These are phyloP conservation scores for Acrossocheilus wenchowensis DNA, from an alignment of 2,797 vertebrate species.

Conservation along the genomic window DNA sequence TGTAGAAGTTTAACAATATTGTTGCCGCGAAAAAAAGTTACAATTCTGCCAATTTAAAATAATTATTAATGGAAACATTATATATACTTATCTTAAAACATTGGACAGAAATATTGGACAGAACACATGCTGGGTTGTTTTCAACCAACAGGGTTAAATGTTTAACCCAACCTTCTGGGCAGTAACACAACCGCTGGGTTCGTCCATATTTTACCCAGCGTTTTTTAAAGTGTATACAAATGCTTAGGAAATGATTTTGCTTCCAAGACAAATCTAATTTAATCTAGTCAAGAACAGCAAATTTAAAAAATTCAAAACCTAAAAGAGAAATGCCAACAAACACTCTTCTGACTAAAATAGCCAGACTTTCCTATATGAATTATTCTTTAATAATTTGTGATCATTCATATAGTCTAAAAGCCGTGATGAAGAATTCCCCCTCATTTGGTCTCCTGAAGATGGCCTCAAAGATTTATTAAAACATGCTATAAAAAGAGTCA, in stretches of 20 bases:
- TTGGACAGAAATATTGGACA: too few relatives aligned
- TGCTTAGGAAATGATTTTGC: background rate
- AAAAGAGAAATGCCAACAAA: background rate
- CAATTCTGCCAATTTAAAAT: too few relatives aligned
- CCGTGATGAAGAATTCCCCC: conserved; percentile 58
- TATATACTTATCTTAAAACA: too few relatives aligned
- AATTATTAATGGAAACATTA: too few relatives aligned
- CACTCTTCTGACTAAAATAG: conserved; percentile 30
- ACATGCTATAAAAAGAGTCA: conserved; percentile 58
- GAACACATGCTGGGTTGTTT: too few relatives aligned
- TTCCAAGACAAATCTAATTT: background rate
- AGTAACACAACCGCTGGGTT: too few relatives aligned
- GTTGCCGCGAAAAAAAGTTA: too few relatives aligned
- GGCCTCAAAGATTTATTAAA: conserved; percentile 61
- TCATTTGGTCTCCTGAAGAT: conserved; percentile 43
- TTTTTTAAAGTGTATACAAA: too few relatives aligned
- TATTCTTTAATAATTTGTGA: conserved; percentile 56
- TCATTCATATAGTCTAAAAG: conserved; percentile 54
- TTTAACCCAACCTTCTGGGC: too few relatives aligned
- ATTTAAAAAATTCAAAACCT: background rate
- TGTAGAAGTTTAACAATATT: too few relatives aligned
- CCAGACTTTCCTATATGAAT: conserved; percentile 43
- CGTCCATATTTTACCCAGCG: too few relatives aligned
- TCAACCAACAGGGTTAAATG: too few relatives aligned
- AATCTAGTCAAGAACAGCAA: background rate